A percentile compares a stretch with the other conserved stretches of the same genome.
phyloP scores from a whole-genome alignment of 2,888 invertebrate genomes.

The Catocala sponsa region DNA sequence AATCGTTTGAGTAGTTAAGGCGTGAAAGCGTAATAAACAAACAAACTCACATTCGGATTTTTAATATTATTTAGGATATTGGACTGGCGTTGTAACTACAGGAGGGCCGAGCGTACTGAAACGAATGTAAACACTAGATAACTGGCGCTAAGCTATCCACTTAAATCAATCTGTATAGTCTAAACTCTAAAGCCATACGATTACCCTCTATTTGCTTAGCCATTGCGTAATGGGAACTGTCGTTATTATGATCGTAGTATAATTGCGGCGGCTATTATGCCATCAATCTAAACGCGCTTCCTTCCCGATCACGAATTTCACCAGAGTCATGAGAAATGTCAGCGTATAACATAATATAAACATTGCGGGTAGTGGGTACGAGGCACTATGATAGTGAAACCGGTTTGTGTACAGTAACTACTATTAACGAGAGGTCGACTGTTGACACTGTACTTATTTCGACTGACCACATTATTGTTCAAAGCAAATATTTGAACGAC shows the following conservation, averaged over 20 bases:
- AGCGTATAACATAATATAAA: conserved; percentile 63
- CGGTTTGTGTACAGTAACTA: conserved; percentile 50
- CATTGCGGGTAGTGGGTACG: conserved; percentile 45
- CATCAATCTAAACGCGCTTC: conserved; percentile 68
- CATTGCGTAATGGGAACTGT: conserved; percentile 70
- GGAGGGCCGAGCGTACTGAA: no score
- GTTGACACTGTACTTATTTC: conserved; percentile 69
- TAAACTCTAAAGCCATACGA: conserved; percentile 18
- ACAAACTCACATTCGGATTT: no score
- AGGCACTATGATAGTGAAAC: conserved; percentile 62
- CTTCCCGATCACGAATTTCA: conserved; percentile 77
- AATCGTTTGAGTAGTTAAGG: no score
- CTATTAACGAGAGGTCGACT: conserved; percentile 54
- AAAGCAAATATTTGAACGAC: conserved; percentile 71
- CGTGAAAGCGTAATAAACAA: no score
- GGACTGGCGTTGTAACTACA: no score
- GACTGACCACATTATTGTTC: conserved; percentile 65
- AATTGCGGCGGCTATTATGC: conserved; percentile 69
- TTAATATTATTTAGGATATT: no score
- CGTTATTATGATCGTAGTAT: conserved; percentile 67
- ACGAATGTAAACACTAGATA: no score
- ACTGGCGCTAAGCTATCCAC: no score
- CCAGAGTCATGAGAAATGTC: conserved; percentile 77
- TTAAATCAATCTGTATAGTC: not conserved
- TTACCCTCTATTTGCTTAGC: conserved; percentile 29